Conservation (phyloP, 2,797 vertebrate species). For the Schizopygopsis malacanthus region DNA sequence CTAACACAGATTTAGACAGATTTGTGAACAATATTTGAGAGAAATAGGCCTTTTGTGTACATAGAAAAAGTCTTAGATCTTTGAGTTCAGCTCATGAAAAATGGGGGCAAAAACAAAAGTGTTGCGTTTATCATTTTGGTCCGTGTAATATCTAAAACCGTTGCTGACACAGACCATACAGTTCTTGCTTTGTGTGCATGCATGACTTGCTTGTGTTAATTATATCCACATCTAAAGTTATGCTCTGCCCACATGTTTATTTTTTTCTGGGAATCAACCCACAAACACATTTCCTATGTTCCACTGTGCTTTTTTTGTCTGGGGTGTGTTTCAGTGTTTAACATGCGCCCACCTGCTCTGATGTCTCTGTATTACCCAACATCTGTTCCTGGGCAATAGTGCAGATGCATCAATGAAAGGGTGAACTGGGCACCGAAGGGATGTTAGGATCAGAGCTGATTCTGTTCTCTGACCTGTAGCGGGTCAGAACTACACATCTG, state of each 20-base stretch:
- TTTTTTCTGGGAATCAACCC: constrained; percentile 1
- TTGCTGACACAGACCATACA: neutral
- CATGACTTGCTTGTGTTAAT: neutral
- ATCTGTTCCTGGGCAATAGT: neutral
- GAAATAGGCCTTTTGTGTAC: too few species aligned
- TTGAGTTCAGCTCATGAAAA: too few species aligned
- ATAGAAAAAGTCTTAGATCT: too few species aligned
- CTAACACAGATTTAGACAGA: too few species aligned
- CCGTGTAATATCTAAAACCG: neutral
- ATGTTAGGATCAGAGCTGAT: neutral
- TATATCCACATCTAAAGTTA: constrained; percentile 10
- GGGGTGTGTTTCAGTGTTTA: constrained; percentile 20
- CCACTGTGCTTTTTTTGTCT: neutral
- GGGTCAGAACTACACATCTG: constrained; percentile 10
- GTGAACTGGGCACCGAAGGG: neutral
- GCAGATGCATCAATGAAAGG: neutral
- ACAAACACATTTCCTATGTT: constrained; percentile 2
- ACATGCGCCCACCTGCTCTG: constrained; percentile 21
- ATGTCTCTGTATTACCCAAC: constrained; percentile 1
- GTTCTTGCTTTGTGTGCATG: neutral
- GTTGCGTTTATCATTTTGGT: too few species aligned
- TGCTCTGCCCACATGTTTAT: neutral
- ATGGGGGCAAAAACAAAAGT: too few species aligned
- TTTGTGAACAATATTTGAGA: too few species aligned
- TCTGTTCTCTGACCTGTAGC: constrained; percentile 39